Base-by-base conservation (phyloP, 2,888 invertebrate genomes). In the Leptinotarsa rubiginosa region DNA sequence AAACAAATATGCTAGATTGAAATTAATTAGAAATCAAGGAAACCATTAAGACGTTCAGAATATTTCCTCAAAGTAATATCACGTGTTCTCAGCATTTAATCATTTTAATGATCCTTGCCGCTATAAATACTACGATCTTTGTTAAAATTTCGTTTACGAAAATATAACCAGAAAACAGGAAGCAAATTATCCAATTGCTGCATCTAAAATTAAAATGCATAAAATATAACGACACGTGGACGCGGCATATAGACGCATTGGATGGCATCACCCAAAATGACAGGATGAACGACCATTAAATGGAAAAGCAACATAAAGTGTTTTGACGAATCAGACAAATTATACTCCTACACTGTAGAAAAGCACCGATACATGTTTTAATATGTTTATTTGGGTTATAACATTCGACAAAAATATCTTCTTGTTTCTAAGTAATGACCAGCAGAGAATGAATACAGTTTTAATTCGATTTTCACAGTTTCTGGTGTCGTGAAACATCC, bases 201-300 rank as follows among this genome's bases (percentile, higher is more conserved):
- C n/a, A 67, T 69, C 69, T 69, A 69, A 56, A 69, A 69, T 69
- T 69, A 69, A 69, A 69, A 69, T 69, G 59, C 62, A 62, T 62
- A 16, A 47, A 20, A 56, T 59, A 56, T 13, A n/a, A 22, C 56
- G 54, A 52, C 69, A 69, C 56, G 69, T 69, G 69, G 56, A 16
- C 64, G 16, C 20, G 3, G 16, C 18, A 3, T 47, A 56, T 56
- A 69, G 56, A 56, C 47, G 31, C 54, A 56, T 22, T 4, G 22
- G 56, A 20, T 12, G 22, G 22, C 22, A 15, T 62, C 62, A n/a
- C 31, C 16, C 16, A 62, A 41, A 7, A 41, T 31, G 62, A 41
- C 41, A 41, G 62, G 62, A 62, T 31, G 62, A 16, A 62, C 62
- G 62, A 15, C 2, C 62, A 41, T n/a, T 12, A 62, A 16, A 31